Evolutionary conservation across 2,888 invertebrate species (phyloP).

Genomic region (Mycogona germanica): DNA sequence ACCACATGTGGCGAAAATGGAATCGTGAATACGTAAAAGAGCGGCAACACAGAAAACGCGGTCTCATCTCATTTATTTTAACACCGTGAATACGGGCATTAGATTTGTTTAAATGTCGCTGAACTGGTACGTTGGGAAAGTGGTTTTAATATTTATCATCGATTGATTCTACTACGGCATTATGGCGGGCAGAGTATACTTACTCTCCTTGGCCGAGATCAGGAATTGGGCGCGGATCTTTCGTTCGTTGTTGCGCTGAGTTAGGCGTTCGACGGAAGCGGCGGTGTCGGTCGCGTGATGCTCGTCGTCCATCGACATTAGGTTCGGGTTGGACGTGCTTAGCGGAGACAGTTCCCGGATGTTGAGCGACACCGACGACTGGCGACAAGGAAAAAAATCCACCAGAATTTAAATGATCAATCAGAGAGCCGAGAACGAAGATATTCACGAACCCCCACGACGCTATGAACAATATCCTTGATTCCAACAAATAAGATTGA

Average conservation of each 20-base stretch:
- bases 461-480: not conserved
- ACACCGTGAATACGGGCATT: too few species aligned
- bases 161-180: not conserved
- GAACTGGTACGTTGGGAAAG: too few species aligned
- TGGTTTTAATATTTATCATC: too few species aligned
- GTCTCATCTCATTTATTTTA: too few species aligned
- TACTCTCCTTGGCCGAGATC: slow-evolving; percentile 53
- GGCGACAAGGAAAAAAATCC: not conserved
- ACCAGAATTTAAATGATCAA: too few species aligned
- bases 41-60: too few species aligned
- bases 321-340: slow-evolving; percentile 35
- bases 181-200: slow-evolving; percentile 24
- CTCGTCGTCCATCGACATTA: slow-evolving; percentile 25
- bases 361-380: slow-evolving; percentile 14
- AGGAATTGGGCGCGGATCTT: slow-evolving; percentile 52
- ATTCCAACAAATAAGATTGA: not conserved
- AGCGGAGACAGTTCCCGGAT: slow-evolving; percentile 21
- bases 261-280: not conserved
- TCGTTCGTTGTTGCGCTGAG: slow-evolving; percentile 30
- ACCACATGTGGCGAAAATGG: not conserved
- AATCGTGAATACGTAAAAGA: too few species aligned
- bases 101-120: not conserved
- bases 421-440: too few species aligned
- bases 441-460: too few species aligned
- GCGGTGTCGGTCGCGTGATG: not conserved